Conservation (phyloP, 2,113 vertebrate species). For the Cyprinus carpio region DNA sequence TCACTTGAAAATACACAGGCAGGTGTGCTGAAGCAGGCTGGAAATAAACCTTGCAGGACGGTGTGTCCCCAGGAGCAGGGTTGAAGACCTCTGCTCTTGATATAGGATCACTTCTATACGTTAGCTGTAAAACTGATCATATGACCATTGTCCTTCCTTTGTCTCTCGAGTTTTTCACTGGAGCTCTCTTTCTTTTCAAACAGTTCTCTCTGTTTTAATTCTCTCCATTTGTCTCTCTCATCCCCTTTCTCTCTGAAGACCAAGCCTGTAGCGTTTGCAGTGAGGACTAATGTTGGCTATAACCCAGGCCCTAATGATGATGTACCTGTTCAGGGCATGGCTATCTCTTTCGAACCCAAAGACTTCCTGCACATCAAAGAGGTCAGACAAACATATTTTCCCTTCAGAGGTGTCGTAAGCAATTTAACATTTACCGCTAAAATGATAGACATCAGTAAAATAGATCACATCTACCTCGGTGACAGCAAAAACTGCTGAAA, state of each 20-base stretch:
- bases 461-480: too few relatives aligned
- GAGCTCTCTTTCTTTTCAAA: neutral
- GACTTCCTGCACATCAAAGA: conserved; percentile 99
- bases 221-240: neutral
- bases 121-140: neutral
- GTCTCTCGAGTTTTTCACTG: neutral
- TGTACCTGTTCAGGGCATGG: conserved; percentile 93
- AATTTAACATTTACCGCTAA: too few relatives aligned
- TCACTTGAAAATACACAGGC: too few relatives aligned
- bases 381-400: conserved; percentile 71
- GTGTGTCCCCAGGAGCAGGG: too few relatives aligned
- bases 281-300: conserved; percentile 94
- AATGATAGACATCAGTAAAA: too few relatives aligned
- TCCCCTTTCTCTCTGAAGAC: conserved; percentile 73
- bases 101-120: neutral
- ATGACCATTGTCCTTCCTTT: neutral
- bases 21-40: too few relatives aligned
- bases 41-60: too few relatives aligned
- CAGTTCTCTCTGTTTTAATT: neutral
- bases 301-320: conserved; percentile 90
- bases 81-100: neutral
- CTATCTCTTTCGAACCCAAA: conserved; percentile 96
- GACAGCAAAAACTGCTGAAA: too few relatives aligned
- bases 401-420: too few relatives aligned
- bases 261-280: conserved; percentile 95